Evolutionary conservation across 2,888 invertebrate genomes (phyloP).

Genomic region (Rotaria macrura): DNA sequence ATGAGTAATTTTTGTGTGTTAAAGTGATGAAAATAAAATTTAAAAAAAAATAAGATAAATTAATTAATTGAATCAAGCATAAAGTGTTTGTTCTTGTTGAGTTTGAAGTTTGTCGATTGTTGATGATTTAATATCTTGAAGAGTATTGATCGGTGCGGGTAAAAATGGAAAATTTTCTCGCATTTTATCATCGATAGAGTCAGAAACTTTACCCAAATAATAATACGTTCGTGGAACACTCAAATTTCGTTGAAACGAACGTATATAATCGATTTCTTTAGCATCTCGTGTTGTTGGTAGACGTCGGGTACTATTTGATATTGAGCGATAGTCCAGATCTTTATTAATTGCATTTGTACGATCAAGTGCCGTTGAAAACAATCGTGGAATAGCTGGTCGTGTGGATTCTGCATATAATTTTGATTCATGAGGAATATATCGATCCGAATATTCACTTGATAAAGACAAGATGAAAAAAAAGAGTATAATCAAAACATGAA

Average conservation of each 20-base stretch:
- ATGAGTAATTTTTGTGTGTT: background rate
- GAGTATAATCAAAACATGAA: too few species aligned
- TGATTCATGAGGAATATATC: background rate
- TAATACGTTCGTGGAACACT: background rate
- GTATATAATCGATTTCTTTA: background rate
- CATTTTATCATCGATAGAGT: background rate
- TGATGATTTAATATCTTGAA: background rate
- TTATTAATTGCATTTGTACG: background rate
- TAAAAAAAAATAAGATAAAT: too few species aligned
- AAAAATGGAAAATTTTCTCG: conserved; percentile 2
- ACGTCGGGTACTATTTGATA: background rate
- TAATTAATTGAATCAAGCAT: background rate
- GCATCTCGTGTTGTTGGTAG: background rate
- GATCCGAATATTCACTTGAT: background rate
- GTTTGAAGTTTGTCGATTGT: background rate
- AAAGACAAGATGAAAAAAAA: background rate
- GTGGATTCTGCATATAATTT: background rate
- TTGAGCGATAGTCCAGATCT: background rate
- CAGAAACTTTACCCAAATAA: background rate
- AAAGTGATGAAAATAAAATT: background rate
- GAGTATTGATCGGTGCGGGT: background rate
- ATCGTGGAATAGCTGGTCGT: background rate
- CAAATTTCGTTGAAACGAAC: too few species aligned
- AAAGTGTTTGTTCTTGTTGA: background rate
- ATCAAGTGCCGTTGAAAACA: background rate